phyloP scores from a whole-genome alignment of 2,113 vertebrate genomes.

The Notarius quadriscutis region DNA sequence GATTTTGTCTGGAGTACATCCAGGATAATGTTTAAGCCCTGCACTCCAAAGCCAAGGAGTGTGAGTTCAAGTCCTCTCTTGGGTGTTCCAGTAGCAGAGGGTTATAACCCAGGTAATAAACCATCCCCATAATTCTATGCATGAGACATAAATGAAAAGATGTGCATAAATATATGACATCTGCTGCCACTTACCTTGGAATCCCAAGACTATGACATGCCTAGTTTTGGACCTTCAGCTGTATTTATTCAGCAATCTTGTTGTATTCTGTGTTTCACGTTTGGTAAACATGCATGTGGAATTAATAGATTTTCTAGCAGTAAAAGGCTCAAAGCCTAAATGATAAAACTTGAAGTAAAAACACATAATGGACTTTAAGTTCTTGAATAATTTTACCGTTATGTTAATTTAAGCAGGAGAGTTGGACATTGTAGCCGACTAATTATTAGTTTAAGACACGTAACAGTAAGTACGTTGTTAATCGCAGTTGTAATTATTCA shows the following conservation, averaged over 20 bases:
- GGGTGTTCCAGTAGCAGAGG: not conserved
- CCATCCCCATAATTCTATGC: not conserved
- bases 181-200: not conserved
- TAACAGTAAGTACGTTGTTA: slow-evolving; percentile 7
- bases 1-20: slow-evolving; percentile 1
- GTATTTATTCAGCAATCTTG: not conserved
- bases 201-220: not conserved
- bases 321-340: not conserved
- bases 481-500: not conserved
- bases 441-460: slow-evolving; percentile 4
- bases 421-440: not conserved
- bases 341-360: not conserved
- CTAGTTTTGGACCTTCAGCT: not conserved
- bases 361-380: not conserved
- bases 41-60: not conserved
- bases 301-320: not conserved
- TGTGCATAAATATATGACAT: not conserved
- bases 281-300: not conserved
- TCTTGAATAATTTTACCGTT: not conserved
- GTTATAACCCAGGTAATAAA: not conserved
- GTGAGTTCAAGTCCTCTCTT: not conserved
- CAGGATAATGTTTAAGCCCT: not conserved
- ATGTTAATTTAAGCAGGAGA: not conserved
- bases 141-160: not conserved
- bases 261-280: not conserved